Conservation (phyloP, 2,888 invertebrate species). For the Augochlorella aurata region DNA sequence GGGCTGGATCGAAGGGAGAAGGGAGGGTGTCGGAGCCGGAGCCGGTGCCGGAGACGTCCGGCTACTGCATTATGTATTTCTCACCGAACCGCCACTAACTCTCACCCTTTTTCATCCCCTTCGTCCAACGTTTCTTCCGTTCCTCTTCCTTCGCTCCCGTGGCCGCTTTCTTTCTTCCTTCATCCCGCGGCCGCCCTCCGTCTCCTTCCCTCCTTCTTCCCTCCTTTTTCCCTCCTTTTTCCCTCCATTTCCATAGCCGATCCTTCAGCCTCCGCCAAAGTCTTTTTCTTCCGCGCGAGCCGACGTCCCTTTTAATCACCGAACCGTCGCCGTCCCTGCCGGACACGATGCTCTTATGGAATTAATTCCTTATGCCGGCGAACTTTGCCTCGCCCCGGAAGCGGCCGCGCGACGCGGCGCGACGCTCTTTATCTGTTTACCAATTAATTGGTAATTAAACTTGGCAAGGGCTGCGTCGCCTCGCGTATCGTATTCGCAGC, state of each 20-base stretch:
- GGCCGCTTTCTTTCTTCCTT: slow-evolving; percentile 23
- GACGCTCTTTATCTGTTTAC: not conserved
- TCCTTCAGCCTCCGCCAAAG: slow-evolving; percentile 47
- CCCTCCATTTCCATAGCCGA: slow-evolving; percentile 47
- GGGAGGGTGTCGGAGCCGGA: slow-evolving; percentile 66
- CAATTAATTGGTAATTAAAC: slow-evolving; percentile 1
- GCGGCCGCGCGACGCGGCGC: not conserved
- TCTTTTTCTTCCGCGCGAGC: slow-evolving; percentile 59
- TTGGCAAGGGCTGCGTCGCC: not conserved
- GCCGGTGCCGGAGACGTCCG: slow-evolving; percentile 81
- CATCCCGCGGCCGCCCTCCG: slow-evolving; percentile 27
- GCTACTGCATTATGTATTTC: slow-evolving; percentile 82
- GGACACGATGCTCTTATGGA: slow-evolving; percentile 48
- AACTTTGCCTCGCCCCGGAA: not conserved
- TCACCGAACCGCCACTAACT: slow-evolving; percentile 73
- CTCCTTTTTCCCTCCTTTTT: slow-evolving; percentile 23
- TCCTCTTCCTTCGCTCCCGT: slow-evolving; percentile 48
- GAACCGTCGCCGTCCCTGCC: slow-evolving; percentile 48
- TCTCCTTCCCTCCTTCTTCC: slow-evolving; percentile 30
- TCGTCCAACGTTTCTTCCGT: slow-evolving; percentile 59
- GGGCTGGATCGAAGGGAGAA: not conserved
- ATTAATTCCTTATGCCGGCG: slow-evolving; percentile 56
- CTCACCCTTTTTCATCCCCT: slow-evolving; percentile 67
- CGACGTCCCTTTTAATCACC: slow-evolving; percentile 72
- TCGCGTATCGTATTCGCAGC: not conserved